Conservation (phyloP, 1,140 invertebrate species). For the Panagrolaimus sp. region DNA sequence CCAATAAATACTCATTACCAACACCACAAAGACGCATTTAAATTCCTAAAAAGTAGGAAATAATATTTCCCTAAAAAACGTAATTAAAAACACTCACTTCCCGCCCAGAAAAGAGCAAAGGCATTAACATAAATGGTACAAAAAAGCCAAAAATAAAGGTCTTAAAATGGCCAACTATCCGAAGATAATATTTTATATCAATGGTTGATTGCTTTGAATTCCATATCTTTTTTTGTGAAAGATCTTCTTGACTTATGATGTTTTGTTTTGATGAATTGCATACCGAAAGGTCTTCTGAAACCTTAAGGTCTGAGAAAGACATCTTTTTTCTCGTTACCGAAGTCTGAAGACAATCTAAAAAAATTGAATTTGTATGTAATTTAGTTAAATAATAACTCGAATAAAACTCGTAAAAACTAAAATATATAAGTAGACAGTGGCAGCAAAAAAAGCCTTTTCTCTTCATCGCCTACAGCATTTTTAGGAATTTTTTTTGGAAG, state of each 20-base stretch:
- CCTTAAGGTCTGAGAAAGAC: constrained; percentile 10
- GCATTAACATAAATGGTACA: background rate
- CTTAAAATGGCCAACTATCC: background rate
- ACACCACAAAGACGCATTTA: constrained; percentile 54
- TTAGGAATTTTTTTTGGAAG: too few relatives aligned
- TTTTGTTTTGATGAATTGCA: constrained; percentile 1
- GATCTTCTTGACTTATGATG: constrained; percentile 4
- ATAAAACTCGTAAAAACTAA: too few relatives aligned
- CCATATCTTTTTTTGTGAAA: background rate
- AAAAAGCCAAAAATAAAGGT: background rate
- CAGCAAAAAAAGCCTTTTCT: too few relatives aligned
- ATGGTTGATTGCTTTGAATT: background rate
- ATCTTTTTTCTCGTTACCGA: background rate
- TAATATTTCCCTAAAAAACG: background rate
- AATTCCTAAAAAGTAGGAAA: constrained; percentile 30
- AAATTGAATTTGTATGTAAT: too few relatives aligned
- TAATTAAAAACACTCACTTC: background rate
- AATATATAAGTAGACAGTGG: too few relatives aligned
- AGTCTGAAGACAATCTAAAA: background rate
- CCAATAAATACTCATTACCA: constrained; percentile 61
- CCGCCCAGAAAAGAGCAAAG: background rate
- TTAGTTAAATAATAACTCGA: too few relatives aligned
- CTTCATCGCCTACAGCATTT: too few relatives aligned
- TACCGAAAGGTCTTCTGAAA: constrained; percentile 11
- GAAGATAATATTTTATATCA: background rate